Evolutionary conservation across 1,140 invertebrate genomes (phyloP).

Genomic region (Leucophenga varia): DNA sequence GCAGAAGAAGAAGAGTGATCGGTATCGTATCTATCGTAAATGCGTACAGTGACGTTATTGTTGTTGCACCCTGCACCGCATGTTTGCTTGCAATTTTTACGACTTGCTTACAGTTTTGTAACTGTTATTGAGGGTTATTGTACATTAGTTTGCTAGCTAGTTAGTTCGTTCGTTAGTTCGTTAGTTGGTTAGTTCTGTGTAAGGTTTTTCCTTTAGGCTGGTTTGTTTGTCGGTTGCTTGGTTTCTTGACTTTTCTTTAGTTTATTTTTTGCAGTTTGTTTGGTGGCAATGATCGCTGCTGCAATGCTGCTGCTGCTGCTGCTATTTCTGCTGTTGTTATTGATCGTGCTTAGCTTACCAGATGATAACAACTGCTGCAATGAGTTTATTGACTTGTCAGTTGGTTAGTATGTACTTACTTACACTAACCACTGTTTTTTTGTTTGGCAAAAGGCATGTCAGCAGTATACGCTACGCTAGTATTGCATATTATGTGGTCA

Average conservation of each 20-base stretch:
- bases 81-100: conserved; percentile 19
- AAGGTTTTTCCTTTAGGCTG: too few species aligned
- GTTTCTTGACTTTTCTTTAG: too few species aligned
- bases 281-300: conserved; percentile 25
- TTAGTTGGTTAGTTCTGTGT: too few species aligned
- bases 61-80: conserved; percentile 18
- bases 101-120: conserved; percentile 53
- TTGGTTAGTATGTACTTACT: not conserved
- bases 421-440: not conserved
- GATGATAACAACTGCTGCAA: conserved; percentile 27
- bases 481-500: conserved; percentile 24
- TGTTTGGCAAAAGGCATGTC: too few species aligned
- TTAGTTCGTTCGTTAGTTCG: too few species aligned
- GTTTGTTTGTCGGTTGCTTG: conserved; percentile 5
- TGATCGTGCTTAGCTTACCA: conserved; percentile 49
- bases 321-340: conserved; percentile 15
- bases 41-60: conserved; percentile 38
- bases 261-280: too few species aligned
- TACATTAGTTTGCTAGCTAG: too few species aligned
- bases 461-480: too few species aligned
- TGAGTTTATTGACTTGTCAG: conserved; percentile 31
- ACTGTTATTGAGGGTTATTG: conserved; percentile 51
- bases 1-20: too few species aligned
- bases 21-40: conserved; percentile 45
- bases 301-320: not conserved